Evolutionary conservation across 2,888 invertebrate species (phyloP), one percentile per base, ranked within the genome.

Genomic region (Spodoptera exigua): DNA sequence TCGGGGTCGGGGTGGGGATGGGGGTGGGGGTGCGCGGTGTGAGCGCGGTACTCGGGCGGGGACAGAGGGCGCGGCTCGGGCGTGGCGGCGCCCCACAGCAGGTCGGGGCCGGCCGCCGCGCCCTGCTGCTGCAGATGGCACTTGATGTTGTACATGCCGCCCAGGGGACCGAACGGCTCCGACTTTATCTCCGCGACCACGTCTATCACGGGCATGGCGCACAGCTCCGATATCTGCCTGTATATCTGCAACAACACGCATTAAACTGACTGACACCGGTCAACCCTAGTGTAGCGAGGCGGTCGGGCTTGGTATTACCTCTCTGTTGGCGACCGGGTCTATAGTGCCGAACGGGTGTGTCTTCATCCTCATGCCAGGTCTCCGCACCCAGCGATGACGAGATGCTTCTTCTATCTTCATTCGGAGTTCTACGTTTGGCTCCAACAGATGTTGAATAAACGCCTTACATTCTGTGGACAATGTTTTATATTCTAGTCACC

Each of bases 61-160:
- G 89, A 80, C 0, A 64, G 61, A 0, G 92, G 89, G 2, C 86
- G 70, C 0, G 80, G 75, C 34, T 91, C 91, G 18, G 80, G 84
- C 1, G 76, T 53, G 48, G 70, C 84, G 5, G 84, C 55, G 1
- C 89, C 82, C 93, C 93, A 92, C 11, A 92, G 85, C 17, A 90
- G 77, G 37, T 91, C 90, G 1, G 78, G 62, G 34, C 84, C 84
- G 0, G 89, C 75, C 5, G 84, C 80, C 0, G 82, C 67, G 51
- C 90, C 78, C 60, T 90, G 92, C 60, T 90, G 92, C 14, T 82
- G 84, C 7, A 88, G 72, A 60, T 93, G 94, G 3, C 84, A 87
- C 70, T 95, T 89, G 58, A 96, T 95, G 84, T 96, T 96, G 86
- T 94, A 96, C 79, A 96, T 95, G 51, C 96, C 96, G 2, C 95